Base-by-base conservation (phyloP, 2,113 vertebrate species). In the Morone saxatilis region DNA sequence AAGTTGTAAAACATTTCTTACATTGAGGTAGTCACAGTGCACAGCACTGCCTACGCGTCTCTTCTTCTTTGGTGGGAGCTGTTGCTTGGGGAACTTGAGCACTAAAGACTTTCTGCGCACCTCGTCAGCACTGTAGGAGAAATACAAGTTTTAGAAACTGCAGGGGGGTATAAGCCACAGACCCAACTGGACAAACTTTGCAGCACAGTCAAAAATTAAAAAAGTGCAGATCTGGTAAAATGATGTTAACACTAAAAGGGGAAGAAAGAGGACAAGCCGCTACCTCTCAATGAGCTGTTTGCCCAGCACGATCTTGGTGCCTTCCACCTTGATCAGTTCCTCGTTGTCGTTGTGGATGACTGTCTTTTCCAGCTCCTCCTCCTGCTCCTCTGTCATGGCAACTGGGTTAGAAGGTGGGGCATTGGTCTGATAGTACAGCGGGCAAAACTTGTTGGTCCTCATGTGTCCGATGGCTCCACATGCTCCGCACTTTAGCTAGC, bases 371-470 rank as follows among this genome's bases (percentile, higher is more conserved):
- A 99, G 95, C 93, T 99, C 98, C 78, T 99, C 98, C 84, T 99
- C 98, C 90, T 99, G 98, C 89, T 99, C 98, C 84, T 99, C 98
- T 17, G 98, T 99, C 98, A 99, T 99, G 76, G 98, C 98, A 22
- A 99, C 98, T 1, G 98, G 98, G 89, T 99, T 99, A 17, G 97
- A 98, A 71, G 98, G 98, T 0, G 98, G 98, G 0, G 98, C 98
- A 59, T 99, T 99, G 77, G 98, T 99, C 95, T 99, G 98, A 93
- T 99, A 99, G 94, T 99, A 99, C 17, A 99, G 95, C 0, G 98
- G 98, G 87, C 98, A 99, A 91, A 99, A 99, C 83, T 99, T 99
- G 92, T 99, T 99, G 91, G 98, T 99, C 83, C 98, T 97, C 98
- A 99, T 99, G 94, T 99, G 98, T 22, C 98, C 98, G 12, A 99